Evolutionary conservation across 30 jellyfish, hydroid and myxozoan genomes (phyloP).

Genomic region (Mastigias papua): DNA sequence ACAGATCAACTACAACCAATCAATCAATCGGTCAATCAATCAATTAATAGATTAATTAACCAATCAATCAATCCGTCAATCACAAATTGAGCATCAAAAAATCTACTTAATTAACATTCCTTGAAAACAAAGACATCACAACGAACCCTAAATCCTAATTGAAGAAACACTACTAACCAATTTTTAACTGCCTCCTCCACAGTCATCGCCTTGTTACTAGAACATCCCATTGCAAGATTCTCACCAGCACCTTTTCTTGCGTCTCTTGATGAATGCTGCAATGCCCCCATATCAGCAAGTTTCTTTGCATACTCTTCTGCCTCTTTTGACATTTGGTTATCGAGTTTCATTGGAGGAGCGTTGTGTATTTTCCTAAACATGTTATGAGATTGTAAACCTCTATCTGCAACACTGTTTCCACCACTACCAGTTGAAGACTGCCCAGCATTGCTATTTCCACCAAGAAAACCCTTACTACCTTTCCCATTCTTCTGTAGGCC

Average conservation of each 20-base stretch:
- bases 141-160: no score
- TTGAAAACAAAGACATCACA: not conserved
- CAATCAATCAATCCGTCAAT: no score
- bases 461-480: not conserved
- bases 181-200: conserved; percentile 84
- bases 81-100: no score
- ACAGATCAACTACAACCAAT: no score
- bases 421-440: not conserved
- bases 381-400: conserved; percentile 78
- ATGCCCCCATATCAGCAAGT: conserved; percentile 68
- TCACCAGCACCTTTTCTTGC: conserved; percentile 84
- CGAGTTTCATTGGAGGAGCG: conserved; percentile 76
- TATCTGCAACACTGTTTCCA: conserved; percentile 28
- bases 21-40: no score
- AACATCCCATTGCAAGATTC: conserved; percentile 90
- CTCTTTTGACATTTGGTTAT: conserved; percentile 78
- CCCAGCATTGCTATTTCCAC: not conserved
- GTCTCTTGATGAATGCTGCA: no score
- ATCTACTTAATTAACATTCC: no score
- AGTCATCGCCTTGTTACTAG: conserved; percentile 73
- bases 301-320: conserved; percentile 89
- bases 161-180: not conserved
- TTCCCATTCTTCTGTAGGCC: not conserved
- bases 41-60: no score
- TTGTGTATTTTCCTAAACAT: conserved; percentile 86